Percentiles rank a stretch among this genome's conserved stretches.
These are phyloP conservation scores for Emmelina monodactyla DNA, from an alignment of 2,888 invertebrate species.

Conservation along the genomic window DNA sequence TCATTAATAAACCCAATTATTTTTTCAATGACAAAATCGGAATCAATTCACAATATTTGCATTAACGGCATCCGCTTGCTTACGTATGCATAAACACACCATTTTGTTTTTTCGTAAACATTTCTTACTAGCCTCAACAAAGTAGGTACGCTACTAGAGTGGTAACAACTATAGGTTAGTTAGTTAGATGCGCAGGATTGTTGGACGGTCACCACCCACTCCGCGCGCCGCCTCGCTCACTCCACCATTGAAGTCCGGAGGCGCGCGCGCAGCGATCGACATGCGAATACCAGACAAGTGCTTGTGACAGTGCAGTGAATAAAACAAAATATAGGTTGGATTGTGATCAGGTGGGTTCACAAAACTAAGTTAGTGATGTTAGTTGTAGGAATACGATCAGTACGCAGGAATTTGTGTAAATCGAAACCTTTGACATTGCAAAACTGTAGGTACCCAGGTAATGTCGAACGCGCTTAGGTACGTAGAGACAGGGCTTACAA, in stretches of 20 bases:
- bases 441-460: constrained; percentile 1
- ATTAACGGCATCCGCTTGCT: too few species aligned
- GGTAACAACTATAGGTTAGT: not conserved
- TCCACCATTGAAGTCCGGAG: constrained; percentile 33
- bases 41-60: too few species aligned
- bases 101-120: not conserved
- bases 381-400: too few species aligned
- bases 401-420: not conserved
- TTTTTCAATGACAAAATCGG: not conserved
- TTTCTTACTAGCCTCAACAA: not conserved
- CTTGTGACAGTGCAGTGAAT: constrained; percentile 23
- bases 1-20: not conserved
- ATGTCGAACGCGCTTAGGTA: too few species aligned
- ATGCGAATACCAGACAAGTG: constrained; percentile 25
- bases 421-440: constrained; percentile 1
- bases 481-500: too few species aligned
- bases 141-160: too few species aligned
- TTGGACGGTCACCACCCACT: not conserved
- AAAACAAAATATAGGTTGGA: constrained; percentile 18
- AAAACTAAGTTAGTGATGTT: too few species aligned
- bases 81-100: too few species aligned
- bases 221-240: constrained; percentile 25
- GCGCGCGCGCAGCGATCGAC: constrained; percentile 27
- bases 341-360: too few species aligned
- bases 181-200: not conserved